phyloP scores from a whole-genome alignment of 2,888 invertebrate genomes.

The Tenthredo distinguenda region DNA sequence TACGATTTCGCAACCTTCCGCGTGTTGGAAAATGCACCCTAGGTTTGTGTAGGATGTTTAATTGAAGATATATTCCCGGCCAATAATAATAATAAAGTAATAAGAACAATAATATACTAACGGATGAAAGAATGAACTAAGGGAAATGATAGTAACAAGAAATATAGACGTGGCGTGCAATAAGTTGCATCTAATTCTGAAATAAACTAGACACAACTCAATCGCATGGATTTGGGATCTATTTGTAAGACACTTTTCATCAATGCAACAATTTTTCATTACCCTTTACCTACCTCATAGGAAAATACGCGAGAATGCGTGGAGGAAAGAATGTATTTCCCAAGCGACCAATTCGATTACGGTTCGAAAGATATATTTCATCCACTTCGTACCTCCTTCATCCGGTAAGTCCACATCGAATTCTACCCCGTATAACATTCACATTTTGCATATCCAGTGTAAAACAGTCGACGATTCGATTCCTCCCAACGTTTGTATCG shows the following conservation, averaged over 20 bases:
- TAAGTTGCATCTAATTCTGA: not conserved
- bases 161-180: not conserved
- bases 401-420: constrained; percentile 35
- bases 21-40: constrained; percentile 21
- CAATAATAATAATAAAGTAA: not conserved
- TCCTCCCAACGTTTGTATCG: constrained; percentile 24
- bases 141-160: not conserved
- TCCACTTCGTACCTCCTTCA: constrained; percentile 18
- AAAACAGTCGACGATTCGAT: constrained; percentile 17
- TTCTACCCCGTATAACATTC: constrained; percentile 28
- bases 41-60: not conserved
- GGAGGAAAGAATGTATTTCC: constrained; percentile 29
- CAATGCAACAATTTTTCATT: constrained; percentile 20
- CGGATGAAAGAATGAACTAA: not conserved
- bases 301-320: not conserved
- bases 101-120: too few relatives aligned
- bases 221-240: not conserved
- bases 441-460: constrained; percentile 22
- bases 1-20: constrained; percentile 37
- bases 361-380: constrained; percentile 38
- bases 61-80: constrained; percentile 10
- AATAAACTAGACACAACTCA: not conserved
- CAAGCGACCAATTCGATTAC: constrained; percentile 45
- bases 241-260: constrained; percentile 4
- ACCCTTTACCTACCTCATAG: constrained; percentile 24